Percentiles rank a stretch among this genome's conserved stretches.
Conservation (phyloP, 2,888 invertebrate species). For the Bugulina stolonifera region DNA sequence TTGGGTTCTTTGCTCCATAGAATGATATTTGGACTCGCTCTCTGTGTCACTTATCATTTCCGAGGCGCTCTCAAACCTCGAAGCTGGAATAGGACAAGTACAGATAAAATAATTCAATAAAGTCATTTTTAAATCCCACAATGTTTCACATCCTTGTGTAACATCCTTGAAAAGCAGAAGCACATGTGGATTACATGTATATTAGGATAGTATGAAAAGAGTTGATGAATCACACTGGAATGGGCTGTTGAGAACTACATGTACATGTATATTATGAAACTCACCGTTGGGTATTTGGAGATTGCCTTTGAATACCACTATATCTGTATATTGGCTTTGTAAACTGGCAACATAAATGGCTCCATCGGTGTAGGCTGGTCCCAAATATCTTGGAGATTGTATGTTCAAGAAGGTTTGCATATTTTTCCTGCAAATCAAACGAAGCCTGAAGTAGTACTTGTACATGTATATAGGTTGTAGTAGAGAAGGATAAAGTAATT, state of each 20-base stretch:
- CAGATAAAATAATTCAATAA: too few species aligned
- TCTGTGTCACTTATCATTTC: neutral
- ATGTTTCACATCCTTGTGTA: too few species aligned
- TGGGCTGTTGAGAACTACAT: too few species aligned
- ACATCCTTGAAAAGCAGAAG: too few species aligned
- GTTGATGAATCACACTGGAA: too few species aligned
- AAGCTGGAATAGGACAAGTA: neutral
- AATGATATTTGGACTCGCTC: neutral
- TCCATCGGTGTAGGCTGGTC: constrained; percentile 40
- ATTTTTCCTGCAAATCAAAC: neutral
- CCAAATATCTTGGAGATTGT: constrained; percentile 43
- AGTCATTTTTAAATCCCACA: too few species aligned
- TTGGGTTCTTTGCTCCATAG: neutral
- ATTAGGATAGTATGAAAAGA: too few species aligned
- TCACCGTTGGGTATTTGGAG: constrained; percentile 25
- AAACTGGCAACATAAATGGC: constrained; percentile 45
- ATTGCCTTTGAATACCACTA: constrained; percentile 43
- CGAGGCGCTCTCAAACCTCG: neutral
- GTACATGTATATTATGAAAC: too few species aligned
- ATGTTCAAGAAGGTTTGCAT: constrained; percentile 38
- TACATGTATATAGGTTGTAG: too few species aligned
- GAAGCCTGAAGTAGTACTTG: too few species aligned
- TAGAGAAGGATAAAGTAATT: too few species aligned
- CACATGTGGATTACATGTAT: too few species aligned
- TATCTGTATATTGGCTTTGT: constrained; percentile 37